A percentile compares a stretch with the other conserved stretches of the same genome.
Evolutionary conservation across 2,113 vertebrate genomes (phyloP).

Genomic region (Periophthalmodon schlosseri): DNA sequence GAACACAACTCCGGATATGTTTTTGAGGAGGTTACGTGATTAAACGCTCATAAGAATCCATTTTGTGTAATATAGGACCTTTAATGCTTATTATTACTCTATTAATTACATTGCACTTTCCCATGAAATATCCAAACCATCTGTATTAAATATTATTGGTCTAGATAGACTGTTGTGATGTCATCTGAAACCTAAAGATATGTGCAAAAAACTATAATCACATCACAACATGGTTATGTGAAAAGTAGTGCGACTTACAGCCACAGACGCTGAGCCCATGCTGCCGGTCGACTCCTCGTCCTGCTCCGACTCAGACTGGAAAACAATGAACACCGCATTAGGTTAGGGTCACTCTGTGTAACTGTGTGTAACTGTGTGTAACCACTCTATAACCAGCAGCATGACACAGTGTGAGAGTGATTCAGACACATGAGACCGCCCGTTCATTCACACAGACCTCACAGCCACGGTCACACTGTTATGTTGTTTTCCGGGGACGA

Average conservation of each 20-base stretch:
- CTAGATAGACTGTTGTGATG: no score
- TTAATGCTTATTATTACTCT: no score
- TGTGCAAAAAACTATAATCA: neutral
- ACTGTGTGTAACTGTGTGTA: neutral
- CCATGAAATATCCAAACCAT: no score
- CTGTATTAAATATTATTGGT: no score
- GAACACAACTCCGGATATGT: no score
- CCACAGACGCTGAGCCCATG: slow-evolving; percentile 71
- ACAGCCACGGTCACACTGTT: slow-evolving; percentile 25
- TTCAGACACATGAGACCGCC: neutral
- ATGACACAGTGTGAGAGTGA: neutral
- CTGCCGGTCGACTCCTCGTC: slow-evolving; percentile 75
- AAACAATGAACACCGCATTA: slow-evolving; percentile 32
- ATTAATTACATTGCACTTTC: no score
- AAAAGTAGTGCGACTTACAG: slow-evolving; percentile 66
- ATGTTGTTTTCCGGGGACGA: slow-evolving; percentile 42
- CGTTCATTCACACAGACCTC: neutral
- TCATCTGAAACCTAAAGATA: no score
- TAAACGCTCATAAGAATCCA: no score
- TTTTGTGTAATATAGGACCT: no score
- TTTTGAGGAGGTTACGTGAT: no score
- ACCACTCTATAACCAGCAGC: slow-evolving; percentile 9
- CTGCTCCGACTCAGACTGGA: slow-evolving; percentile 76
- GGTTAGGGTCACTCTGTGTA: no score
- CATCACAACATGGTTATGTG: neutral